phyloP scores from a whole-genome alignment of 2,113 vertebrate species.

The Thinocorus orbignyianus region DNA sequence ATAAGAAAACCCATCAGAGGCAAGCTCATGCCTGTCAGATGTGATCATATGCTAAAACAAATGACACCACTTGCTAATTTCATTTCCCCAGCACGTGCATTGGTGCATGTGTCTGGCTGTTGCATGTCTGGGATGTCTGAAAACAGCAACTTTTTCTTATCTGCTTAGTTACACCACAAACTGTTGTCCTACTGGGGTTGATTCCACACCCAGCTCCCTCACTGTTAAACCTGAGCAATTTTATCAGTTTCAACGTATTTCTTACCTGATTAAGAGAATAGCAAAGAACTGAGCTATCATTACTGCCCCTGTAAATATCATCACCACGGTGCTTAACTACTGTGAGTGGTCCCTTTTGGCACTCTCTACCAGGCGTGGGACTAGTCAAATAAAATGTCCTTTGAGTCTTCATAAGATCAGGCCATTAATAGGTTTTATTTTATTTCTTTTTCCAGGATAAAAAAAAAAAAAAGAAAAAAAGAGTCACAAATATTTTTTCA shows the following conservation, averaged over 20 bases:
- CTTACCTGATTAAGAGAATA: neutral
- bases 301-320: neutral
- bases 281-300: neutral
- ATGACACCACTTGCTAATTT: constrained; percentile 7
- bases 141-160: neutral
- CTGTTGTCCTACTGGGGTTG: neutral
- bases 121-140: neutral
- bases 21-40: neutral
- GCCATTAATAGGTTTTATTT: neutral
- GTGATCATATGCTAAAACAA: constrained; percentile 10
- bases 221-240: neutral
- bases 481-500: neutral
- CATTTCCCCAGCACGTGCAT: neutral
- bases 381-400: neutral
- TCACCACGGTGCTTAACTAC: neutral
- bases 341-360: neutral
- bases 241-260: neutral
- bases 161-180: neutral
- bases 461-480: neutral
- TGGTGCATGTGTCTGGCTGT: neutral
- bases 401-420: neutral
- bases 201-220: neutral
- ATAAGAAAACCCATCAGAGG: neutral
- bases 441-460: neutral
- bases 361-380: neutral